Evolutionary conservation across 2,888 invertebrate species (phyloP).

Genomic region (Tenthredo notha): DNA sequence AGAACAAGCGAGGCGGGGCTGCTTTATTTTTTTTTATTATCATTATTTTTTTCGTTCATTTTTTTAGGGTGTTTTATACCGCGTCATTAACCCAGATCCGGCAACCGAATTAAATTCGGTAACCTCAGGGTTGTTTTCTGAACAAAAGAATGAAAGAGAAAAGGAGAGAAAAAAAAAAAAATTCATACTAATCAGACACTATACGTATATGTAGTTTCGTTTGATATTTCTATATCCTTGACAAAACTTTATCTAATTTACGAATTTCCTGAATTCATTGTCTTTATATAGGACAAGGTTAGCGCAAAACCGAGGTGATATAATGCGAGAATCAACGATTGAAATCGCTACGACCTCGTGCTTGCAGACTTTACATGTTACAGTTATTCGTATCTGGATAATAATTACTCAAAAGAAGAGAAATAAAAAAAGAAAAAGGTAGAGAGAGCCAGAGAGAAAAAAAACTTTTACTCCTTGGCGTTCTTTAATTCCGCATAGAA

Average conservation of each 20-base stretch:
- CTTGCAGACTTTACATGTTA: background rate
- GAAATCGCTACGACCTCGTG: slow-evolving; percentile 3
- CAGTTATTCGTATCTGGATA: background rate
- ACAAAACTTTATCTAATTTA: background rate
- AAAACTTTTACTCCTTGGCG: background rate
- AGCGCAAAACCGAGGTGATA: background rate
- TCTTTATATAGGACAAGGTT: background rate
- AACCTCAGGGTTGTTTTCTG: background rate
- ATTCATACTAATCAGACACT: background rate
- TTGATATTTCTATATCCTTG: background rate
- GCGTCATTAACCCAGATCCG: slow-evolving; percentile 43
- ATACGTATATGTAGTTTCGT: background rate
- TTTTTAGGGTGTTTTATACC: slow-evolving; percentile 5
- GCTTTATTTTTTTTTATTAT: background rate
- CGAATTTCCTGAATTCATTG: background rate
- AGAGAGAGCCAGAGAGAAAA: background rate
- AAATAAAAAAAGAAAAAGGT: background rate
- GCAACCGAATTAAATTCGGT: slow-evolving; percentile 23
- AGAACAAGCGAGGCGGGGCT: background rate
- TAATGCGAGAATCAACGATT: background rate
- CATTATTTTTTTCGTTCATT: background rate
- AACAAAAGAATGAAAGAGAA: background rate
- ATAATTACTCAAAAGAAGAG: background rate
- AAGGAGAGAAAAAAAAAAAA: background rate
- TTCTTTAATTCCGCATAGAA: slow-evolving; percentile 16